Conservation (phyloP, 2,888 invertebrate genomes). For the Machimus atricapillus region DNA sequence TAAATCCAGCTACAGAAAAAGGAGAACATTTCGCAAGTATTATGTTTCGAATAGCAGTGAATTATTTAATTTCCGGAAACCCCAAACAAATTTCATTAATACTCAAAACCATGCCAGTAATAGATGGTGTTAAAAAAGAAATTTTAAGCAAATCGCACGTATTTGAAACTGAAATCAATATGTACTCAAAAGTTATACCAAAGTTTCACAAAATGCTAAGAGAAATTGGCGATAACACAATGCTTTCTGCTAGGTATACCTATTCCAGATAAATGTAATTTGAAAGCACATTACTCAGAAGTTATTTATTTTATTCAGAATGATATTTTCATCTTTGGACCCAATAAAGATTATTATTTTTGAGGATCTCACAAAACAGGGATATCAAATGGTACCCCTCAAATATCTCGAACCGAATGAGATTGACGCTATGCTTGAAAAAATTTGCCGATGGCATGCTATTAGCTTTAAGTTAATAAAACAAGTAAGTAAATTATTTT, state of each 20-base stretch:
- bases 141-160: constrained; percentile 49
- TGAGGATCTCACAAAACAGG: constrained; percentile 62
- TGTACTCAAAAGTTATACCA: constrained; percentile 54
- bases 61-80: constrained; percentile 22
- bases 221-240: constrained; percentile 50
- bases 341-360: constrained; percentile 54
- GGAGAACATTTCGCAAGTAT: constrained; percentile 52
- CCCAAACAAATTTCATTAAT: constrained; percentile 49
- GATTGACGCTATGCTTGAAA: not conserved
- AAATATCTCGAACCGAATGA: not conserved
- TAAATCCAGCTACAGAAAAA: constrained; percentile 48
- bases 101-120: constrained; percentile 54
- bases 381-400: constrained; percentile 51
- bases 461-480: constrained; percentile 13
- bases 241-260: constrained; percentile 48
- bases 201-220: constrained; percentile 52
- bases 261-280: not conserved
- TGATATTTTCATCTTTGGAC: constrained; percentile 38
- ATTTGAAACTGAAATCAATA: constrained; percentile 53
- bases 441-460: constrained; percentile 22
- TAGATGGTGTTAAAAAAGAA: constrained; percentile 52
- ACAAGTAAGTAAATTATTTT: not conserved
- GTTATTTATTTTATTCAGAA: not conserved
- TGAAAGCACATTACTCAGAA: too few relatives aligned
- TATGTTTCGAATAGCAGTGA: constrained; percentile 49